Evolutionary conservation across 2,113 vertebrate species (phyloP).

Genomic region (Furnarius figulus): DNA sequence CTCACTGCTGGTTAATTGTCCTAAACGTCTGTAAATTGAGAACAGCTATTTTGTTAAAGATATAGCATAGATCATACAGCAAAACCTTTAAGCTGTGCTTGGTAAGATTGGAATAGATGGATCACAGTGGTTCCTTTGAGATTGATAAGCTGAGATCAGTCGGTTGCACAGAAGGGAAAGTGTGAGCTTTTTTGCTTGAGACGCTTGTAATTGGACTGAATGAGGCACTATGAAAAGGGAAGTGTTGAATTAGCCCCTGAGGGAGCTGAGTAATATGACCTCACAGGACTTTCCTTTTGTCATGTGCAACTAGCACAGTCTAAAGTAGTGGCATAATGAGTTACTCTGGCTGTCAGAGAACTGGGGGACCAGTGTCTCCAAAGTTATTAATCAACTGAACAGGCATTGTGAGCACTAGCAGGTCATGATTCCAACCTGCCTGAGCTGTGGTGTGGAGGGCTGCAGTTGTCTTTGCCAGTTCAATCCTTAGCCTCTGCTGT

Average conservation of each 20-base stretch:
- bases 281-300: conserved; percentile 64
- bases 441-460: background rate
- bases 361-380: conserved; percentile 43
- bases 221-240: conserved; percentile 63
- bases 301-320: conserved; percentile 32
- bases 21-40: conserved; percentile 14
- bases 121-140: conserved; percentile 15
- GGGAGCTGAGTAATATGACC: conserved; percentile 66
- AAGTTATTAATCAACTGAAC: conserved; percentile 60
- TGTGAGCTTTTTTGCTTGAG: conserved; percentile 53
- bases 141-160: conserved; percentile 48
- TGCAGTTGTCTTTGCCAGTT: conserved; percentile 22
- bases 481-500: background rate
- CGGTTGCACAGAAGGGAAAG: conserved; percentile 50
- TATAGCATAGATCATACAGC: background rate
- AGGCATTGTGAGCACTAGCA: conserved; percentile 16
- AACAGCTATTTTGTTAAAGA: conserved; percentile 20
- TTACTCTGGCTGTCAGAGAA: conserved; percentile 52
- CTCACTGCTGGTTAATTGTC: conserved; percentile 9
- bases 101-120: background rate
- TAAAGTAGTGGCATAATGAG: conserved; percentile 64
- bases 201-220: conserved; percentile 49
- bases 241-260: conserved; percentile 66
- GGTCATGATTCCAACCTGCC: conserved; percentile 29
- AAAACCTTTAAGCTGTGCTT: background rate